Base-by-base conservation (phyloP, 1,140 invertebrate genomes). In the Sitodiplosis mosellana region DNA sequence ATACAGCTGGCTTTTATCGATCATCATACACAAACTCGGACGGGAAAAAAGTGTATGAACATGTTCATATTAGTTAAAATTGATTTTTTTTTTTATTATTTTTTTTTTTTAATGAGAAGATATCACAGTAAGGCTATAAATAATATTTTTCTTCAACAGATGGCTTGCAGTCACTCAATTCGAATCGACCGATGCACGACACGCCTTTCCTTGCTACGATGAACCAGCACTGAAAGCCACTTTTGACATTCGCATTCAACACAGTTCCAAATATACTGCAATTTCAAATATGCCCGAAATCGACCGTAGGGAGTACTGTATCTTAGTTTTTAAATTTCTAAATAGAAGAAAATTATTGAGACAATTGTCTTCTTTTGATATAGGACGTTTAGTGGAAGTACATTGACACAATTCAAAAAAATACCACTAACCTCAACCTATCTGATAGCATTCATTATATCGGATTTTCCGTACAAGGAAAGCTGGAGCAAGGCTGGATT, bases 141-240 rank as follows among this genome's bases (percentile, higher is more conserved):
- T 27, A 10, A 27, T 10, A 27, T 10, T 27, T 27, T 27, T 10
- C 10, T 27, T 27, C 27, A 27, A 27, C 27, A 27, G 27, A 27
- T 77, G 74, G 71, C 60, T 87, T 33, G 76, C 76, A 10, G 78
- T 74, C 2, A 86, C 84, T 0, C 87, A 91, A 60, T 81, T 92
- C 56, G 77, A 89, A 57, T 74, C 83, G 1, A 84, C 77, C 0
- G 77, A 80, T 59, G 85, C 87, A 1, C 70, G 88, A 7, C 72
- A 77, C 48, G 83, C 81, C 1, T 91, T 92, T 57, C 88, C 89
- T 0, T 91, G 87, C 60, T 87, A 85, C 57, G 90, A 95, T 59
- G 89, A 95, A 56, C 90, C 91, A 0, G 66, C 57, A 1, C 72
- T 87, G 50, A 89, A 91, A 56, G 83, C 88, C 0, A 76, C 62